These are phyloP conservation scores for Pundamilia nyererei DNA, from an alignment of 2,113 vertebrate genomes.

Conservation along the genomic window DNA sequence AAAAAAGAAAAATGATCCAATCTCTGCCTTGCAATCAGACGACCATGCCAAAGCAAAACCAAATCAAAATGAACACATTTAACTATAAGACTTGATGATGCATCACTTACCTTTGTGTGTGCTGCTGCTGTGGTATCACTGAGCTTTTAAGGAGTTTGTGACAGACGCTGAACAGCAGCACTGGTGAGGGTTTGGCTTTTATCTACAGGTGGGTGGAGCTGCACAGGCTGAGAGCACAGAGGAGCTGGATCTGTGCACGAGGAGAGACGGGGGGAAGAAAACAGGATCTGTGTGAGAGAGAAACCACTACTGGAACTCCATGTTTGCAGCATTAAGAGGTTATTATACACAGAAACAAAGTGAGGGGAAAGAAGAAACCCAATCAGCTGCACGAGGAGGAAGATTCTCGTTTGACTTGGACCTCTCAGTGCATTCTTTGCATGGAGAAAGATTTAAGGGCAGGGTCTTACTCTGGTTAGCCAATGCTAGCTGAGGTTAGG, in stretches of 20 bases:
- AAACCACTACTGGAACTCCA: not conserved
- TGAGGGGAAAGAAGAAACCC: not conserved
- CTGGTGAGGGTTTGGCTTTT: slow-evolving; percentile 87
- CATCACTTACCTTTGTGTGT: slow-evolving; percentile 77
- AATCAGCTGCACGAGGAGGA: slow-evolving; percentile 27
- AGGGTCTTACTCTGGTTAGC: slow-evolving; percentile 27
- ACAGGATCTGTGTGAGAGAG: not conserved
- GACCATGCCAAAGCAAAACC: not conserved
- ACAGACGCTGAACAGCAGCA: slow-evolving; percentile 76
- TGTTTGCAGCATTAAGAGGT: slow-evolving; percentile 2
- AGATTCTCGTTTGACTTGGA: slow-evolving; percentile 53
- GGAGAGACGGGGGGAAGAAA: slow-evolving; percentile 4
- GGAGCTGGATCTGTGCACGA: slow-evolving; percentile 11
- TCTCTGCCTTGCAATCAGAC: not conserved
- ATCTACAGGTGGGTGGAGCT: slow-evolving; percentile 92
- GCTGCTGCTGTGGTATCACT: slow-evolving; percentile 61
- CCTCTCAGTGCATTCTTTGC: slow-evolving; percentile 41
- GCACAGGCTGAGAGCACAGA: not conserved
- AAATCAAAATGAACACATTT: not conserved
- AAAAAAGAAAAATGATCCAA: not conserved
- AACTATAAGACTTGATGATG: not conserved
- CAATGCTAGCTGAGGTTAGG: slow-evolving; percentile 18
- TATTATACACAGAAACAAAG: not conserved
- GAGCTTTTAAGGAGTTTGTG: slow-evolving; percentile 66
- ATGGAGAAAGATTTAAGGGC: slow-evolving; percentile 42